These are phyloP conservation scores for Caranx ignobilis DNA, from an alignment of 2,113 vertebrate genomes.

Conservation along the genomic window DNA sequence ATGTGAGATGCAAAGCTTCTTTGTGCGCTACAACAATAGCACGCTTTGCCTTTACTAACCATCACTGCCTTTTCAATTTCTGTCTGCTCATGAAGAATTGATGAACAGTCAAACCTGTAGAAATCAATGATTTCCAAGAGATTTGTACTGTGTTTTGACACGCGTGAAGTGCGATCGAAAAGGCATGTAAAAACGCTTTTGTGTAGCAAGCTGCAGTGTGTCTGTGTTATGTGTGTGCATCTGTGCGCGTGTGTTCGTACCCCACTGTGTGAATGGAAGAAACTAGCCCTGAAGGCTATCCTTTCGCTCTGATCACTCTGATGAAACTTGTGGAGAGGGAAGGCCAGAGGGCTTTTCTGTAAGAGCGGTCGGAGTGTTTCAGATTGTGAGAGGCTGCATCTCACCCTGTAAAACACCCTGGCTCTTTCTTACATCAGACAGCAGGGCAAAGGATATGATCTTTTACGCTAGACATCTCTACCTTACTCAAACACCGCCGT, in stretches of 20 bases:
- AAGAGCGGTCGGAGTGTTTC: conserved; percentile 70
- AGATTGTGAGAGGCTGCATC: conserved; percentile 69
- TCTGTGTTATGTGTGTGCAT: conserved; percentile 30
- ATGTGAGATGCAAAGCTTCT: conserved; percentile 36
- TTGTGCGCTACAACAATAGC: conserved; percentile 28
- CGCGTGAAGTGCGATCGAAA: conserved; percentile 70
- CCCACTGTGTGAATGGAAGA: conserved; percentile 70
- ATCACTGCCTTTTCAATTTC: conserved; percentile 59
- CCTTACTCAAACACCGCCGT: conserved; percentile 69
- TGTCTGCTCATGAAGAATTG: conserved; percentile 72
- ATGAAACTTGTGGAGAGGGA: conserved; percentile 80
- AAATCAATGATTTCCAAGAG: conserved; percentile 76
- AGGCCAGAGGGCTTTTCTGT: conserved; percentile 79
- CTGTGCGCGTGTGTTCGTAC: conserved; percentile 44
- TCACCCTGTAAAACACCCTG: conserved; percentile 62
- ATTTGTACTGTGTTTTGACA: conserved; percentile 71
- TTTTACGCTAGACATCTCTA: conserved; percentile 56
- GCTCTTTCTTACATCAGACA: conserved; percentile 77
- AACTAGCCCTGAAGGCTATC: conserved; percentile 77
- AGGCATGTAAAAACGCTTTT: conserved; percentile 64
- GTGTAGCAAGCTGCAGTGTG: conserved; percentile 45
- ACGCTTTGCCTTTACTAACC: conserved; percentile 22
- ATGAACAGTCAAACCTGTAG: conserved; percentile 74
- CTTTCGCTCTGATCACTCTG: conserved; percentile 78
- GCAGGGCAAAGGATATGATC: conserved; percentile 74